Evolutionary conservation across 1,140 invertebrate genomes (phyloP), one percentile per base, ranked within the genome.

Genomic region (Drosophila sp.): DNA sequence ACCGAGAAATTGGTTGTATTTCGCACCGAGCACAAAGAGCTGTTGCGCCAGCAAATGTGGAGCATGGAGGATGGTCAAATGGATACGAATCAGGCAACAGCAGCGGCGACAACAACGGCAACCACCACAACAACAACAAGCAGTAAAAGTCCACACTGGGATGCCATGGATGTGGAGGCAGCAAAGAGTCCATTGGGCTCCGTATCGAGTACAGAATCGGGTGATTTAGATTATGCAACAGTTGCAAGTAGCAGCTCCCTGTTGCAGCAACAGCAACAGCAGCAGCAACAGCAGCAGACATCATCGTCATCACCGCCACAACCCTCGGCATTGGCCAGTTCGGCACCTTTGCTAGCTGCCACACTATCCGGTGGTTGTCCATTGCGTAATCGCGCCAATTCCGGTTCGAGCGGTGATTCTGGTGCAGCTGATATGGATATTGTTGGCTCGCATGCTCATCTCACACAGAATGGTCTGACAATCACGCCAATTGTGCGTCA

Each of bases 1-100:
- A 98, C 98, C 0, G 98, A 99, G 91, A 99, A 99, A 91, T 93
- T 99, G 30, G 93, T 99, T 11, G 98, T 98, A 1, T 98, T 97
- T 93, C 97, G 97, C 87, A 97, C 97, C 23, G 96, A 97, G 91
- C 96, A 97, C 82, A 96, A 96, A 90, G 96, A 96, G 80, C 94
- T 96, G 81, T 92, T 96, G 73, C 94, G 96, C 60, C 95, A 96
- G 71, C 94, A 95, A 66, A 93, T 94, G 93, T 94, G 94, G 94
- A 93, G 93, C 54, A 93, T 94, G 80, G 95, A 95, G 83, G 95
- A 95, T 76, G 95, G 94, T 62, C 93, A 92, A 77, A 61, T 32
- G n/a, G 47, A 1, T 33, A 38, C 35, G 35, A 61, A 33, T 63
- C 70, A 27, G 65, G 71, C 44, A 1, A 50, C 44, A 27, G 44